A percentile compares a stretch with the other conserved stretches of the same genome.
Evolutionary conservation across 1,140 invertebrate species (phyloP).

Genomic region (Ceratosolen fusciceps): DNA sequence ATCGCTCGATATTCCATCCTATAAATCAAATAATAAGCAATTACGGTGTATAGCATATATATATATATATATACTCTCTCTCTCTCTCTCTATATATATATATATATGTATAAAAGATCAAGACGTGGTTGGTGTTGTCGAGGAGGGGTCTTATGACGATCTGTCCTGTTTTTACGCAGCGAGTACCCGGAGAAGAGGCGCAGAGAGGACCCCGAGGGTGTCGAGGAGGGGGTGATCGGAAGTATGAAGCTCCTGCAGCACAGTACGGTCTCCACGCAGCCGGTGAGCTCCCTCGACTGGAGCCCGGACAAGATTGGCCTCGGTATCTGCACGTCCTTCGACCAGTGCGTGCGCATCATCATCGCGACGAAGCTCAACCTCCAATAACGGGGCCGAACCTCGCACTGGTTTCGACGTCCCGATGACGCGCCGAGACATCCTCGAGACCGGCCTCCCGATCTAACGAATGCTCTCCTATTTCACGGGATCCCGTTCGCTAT

Average conservation of each 20-base stretch:
- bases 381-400: conserved; percentile 53
- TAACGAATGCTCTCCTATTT: too few species aligned
- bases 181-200: conserved; percentile 86
- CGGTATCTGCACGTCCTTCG: conserved; percentile 90
- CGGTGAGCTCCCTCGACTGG: conserved; percentile 92
- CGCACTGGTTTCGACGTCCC: too few species aligned
- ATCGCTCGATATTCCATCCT: too few species aligned
- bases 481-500: too few species aligned
- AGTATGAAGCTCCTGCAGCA: conserved; percentile 84
- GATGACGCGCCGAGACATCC: not conserved
- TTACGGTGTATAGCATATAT: too few species aligned
- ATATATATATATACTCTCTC: too few species aligned
- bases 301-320: conserved; percentile 90
- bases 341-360: conserved; percentile 90
- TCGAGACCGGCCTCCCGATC: not conserved
- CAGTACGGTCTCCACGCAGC: conserved; percentile 86
- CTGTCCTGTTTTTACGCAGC: conserved; percentile 68
- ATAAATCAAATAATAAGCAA: too few species aligned
- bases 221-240: conserved; percentile 82
- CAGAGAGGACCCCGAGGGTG: conserved; percentile 79
- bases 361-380: conserved; percentile 91
- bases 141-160: not conserved
- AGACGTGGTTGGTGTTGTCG: too few species aligned
- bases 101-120: too few species aligned
- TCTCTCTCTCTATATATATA: too few species aligned